phyloP scores from a whole-genome alignment of 2,113 vertebrate species.

The Ellobius talpinus region DNA sequence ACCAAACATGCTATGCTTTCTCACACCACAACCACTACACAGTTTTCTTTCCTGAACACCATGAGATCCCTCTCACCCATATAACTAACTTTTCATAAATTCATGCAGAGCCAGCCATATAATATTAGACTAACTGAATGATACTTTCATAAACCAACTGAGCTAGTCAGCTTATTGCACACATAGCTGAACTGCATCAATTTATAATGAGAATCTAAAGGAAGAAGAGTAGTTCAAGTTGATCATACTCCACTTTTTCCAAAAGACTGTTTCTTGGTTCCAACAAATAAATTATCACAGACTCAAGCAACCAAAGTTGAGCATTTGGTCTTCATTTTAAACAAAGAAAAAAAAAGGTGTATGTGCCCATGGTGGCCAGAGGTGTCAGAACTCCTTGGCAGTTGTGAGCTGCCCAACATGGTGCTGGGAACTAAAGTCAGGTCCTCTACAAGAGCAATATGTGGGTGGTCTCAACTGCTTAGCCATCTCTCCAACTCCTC shows the following conservation, averaged over 20 bases:
- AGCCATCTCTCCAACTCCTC: background rate
- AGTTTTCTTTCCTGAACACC: constrained; percentile 1
- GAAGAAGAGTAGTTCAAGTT: background rate
- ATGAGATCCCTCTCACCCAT: background rate
- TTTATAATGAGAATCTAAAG: background rate
- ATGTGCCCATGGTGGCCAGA: background rate
- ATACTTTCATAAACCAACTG: background rate
- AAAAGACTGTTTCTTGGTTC: background rate
- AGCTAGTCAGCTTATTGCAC: background rate
- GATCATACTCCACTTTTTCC: background rate
- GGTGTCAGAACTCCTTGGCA: background rate
- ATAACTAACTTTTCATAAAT: constrained; percentile 17
- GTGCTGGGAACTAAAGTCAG: background rate
- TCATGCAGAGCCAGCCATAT: background rate
- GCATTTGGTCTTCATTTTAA: background rate
- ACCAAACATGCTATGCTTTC: background rate
- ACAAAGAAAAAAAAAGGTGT: background rate
- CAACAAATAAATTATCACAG: background rate
- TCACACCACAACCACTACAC: background rate
- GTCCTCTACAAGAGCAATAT: background rate
- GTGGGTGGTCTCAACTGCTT: background rate
- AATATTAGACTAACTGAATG: background rate
- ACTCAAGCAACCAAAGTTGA: constrained; percentile 3
- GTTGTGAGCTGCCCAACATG: background rate
- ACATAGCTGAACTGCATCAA: background rate